phyloP scores from a whole-genome alignment of 2,888 invertebrate genomes.

The Platypus cylindrus region DNA sequence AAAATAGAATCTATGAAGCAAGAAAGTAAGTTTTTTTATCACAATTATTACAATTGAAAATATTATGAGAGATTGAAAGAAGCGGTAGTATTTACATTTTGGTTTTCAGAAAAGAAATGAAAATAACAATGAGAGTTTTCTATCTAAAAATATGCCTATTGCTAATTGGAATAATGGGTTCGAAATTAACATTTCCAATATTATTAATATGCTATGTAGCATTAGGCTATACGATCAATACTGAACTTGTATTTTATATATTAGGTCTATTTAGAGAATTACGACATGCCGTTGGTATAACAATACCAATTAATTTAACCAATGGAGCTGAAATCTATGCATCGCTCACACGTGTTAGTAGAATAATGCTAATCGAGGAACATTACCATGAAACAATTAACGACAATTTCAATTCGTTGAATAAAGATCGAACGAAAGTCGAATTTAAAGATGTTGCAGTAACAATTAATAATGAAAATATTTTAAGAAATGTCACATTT shows the following conservation, averaged over 20 bases:
- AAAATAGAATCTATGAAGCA: slow-evolving; percentile 40
- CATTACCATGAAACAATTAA: slow-evolving; percentile 2
- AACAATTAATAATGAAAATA: slow-evolving; percentile 19
- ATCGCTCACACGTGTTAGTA: slow-evolving; percentile 56
- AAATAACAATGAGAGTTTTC: slow-evolving; percentile 34
- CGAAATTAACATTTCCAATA: slow-evolving; percentile 29
- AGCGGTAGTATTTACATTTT: too few species aligned
- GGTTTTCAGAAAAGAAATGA: slow-evolving; percentile 50
- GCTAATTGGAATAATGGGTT: slow-evolving; percentile 26
- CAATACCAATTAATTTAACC: slow-evolving; percentile 61
- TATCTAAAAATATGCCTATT: slow-evolving; percentile 26
- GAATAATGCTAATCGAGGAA: slow-evolving; percentile 46
- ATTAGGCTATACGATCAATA: slow-evolving; percentile 56
- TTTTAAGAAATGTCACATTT: slow-evolving; percentile 18
- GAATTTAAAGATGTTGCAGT: slow-evolving; percentile 20
- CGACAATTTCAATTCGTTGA: slow-evolving; percentile 7
- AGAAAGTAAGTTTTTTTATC: slow-evolving; percentile 19
- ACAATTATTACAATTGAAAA: not conserved
- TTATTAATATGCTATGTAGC: slow-evolving; percentile 48
- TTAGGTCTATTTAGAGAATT: slow-evolving; percentile 81
- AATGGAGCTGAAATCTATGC: slow-evolving; percentile 68
- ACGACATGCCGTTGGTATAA: slow-evolving; percentile 70
- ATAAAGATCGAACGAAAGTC: slow-evolving; percentile 17
- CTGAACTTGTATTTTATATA: slow-evolving; percentile 77
- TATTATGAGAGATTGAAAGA: too few species aligned